Conservation (phyloP, 2,113 vertebrate species). For the Rhadina sibilatrix region DNA sequence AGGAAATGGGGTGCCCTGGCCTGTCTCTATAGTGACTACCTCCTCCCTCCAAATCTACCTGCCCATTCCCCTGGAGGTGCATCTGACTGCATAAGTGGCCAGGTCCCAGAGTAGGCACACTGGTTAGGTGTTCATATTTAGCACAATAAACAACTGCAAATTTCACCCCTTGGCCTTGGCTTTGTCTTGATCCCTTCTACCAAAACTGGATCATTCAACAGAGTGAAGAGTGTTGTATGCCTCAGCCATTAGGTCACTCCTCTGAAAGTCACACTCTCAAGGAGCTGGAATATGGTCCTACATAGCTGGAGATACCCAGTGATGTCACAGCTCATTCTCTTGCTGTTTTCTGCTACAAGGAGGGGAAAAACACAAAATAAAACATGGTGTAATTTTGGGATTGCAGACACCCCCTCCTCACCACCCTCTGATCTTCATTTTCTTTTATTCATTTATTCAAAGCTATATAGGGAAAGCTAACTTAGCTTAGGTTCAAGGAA, state of each 20-base stretch:
- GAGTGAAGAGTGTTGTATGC: fast-evolving
- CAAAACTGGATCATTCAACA: background rate
- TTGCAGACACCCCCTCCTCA: background rate
- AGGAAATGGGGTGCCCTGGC: background rate
- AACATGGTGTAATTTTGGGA: background rate
- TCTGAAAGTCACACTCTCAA: background rate
- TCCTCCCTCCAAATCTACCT: background rate
- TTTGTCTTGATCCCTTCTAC: background rate
- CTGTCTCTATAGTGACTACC: background rate
- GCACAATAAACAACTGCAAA: background rate
- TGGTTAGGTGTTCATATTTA: background rate
- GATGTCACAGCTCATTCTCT: background rate
- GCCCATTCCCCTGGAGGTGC: background rate
- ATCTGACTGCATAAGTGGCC: background rate
- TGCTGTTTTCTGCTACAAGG: background rate
- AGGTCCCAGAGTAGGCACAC: background rate
- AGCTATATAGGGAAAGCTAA: background rate
- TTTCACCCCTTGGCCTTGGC: background rate
- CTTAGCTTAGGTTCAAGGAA: background rate
- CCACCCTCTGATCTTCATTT: background rate
- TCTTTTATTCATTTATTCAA: background rate
- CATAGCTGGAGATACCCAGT: background rate
- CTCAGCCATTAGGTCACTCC: background rate
- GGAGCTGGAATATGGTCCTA: background rate
- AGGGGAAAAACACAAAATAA: background rate